Evolutionary conservation across 2,888 invertebrate species (phyloP).

Genomic region (Xestobium rufovillosum): DNA sequence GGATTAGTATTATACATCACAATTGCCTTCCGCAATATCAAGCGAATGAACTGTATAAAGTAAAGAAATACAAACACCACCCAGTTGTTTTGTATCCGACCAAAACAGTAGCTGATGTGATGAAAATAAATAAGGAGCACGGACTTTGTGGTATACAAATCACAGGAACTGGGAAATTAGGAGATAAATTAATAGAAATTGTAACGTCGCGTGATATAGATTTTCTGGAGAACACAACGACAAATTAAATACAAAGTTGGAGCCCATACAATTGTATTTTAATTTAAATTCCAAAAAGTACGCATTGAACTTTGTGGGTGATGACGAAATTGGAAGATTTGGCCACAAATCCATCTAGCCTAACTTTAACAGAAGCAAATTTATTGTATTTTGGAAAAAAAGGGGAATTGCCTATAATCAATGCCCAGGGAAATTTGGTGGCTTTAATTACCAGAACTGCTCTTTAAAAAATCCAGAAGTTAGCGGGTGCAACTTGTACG

Average conservation of each 20-base stretch:
- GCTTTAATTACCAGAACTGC: constrained; percentile 96
- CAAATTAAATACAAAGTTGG: constrained; percentile 58
- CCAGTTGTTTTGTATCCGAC: constrained; percentile 83
- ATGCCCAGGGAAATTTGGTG: constrained; percentile 79
- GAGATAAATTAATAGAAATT: constrained; percentile 88
- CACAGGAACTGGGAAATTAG: constrained; percentile 89
- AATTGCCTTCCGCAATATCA: constrained; percentile 88
- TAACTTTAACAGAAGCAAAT: constrained; percentile 89
- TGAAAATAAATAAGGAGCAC: constrained; percentile 79
- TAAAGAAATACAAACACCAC: constrained; percentile 94
- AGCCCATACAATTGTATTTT: no score
- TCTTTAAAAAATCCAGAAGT: constrained; percentile 90
- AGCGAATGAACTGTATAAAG: constrained; percentile 85
- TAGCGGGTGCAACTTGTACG: no score
- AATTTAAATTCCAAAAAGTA: no score
- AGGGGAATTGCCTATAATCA: constrained; percentile 82
- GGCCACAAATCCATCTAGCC: constrained; percentile 82
- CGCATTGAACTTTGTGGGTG: constrained; percentile 48
- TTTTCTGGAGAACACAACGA: constrained; percentile 46
- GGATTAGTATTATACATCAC: constrained; percentile 90
- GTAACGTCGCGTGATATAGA: constrained; percentile 96
- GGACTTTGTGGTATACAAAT: constrained; percentile 97
- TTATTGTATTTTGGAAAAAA: constrained; percentile 96
- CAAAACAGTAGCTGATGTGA: constrained; percentile 81
- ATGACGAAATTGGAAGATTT: constrained; percentile 85